Evolutionary conservation across 2,888 invertebrate species (phyloP).

Genomic region (Ochlodes sylvanus): DNA sequence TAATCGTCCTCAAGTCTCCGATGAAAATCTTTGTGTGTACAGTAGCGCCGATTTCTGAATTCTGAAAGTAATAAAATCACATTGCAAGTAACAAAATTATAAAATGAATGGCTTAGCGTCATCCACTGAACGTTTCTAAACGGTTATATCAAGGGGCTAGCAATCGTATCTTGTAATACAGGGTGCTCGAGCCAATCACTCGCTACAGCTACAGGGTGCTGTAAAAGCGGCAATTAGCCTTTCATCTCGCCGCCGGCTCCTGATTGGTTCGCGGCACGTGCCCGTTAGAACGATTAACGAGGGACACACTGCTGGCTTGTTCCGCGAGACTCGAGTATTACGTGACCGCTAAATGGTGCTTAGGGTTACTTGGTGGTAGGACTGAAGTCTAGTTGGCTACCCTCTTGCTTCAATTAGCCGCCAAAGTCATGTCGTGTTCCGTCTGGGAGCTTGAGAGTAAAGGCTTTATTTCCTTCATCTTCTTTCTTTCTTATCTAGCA

Average conservation of each 20-base stretch:
- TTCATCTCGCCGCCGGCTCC: conserved; percentile 38
- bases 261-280: conserved; percentile 39
- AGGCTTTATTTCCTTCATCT: too few relatives aligned
- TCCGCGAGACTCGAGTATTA: too few relatives aligned
- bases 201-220: conserved; percentile 37
- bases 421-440: too few relatives aligned
- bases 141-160: conserved; percentile 5
- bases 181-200: conserved; percentile 34
- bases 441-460: too few relatives aligned
- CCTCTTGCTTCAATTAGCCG: too few relatives aligned
- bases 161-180: conserved; percentile 30
- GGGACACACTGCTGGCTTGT: conserved; percentile 19
- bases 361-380: too few relatives aligned
- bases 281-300: conserved; percentile 38
- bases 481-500: too few relatives aligned
- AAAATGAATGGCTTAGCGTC: neutral
- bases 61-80: neutral
- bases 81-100: neutral
- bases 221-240: conserved; percentile 40
- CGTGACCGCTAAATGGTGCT: too few relatives aligned
- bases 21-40: too few relatives aligned
- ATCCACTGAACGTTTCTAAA: neutral
- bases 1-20: too few relatives aligned
- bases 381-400: too few relatives aligned
- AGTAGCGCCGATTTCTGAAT: too few relatives aligned